Percentiles rank a stretch among this genome's conserved stretches.
Conservation (phyloP, 2,888 invertebrate species). For the Drosophila diplacantha region DNA sequence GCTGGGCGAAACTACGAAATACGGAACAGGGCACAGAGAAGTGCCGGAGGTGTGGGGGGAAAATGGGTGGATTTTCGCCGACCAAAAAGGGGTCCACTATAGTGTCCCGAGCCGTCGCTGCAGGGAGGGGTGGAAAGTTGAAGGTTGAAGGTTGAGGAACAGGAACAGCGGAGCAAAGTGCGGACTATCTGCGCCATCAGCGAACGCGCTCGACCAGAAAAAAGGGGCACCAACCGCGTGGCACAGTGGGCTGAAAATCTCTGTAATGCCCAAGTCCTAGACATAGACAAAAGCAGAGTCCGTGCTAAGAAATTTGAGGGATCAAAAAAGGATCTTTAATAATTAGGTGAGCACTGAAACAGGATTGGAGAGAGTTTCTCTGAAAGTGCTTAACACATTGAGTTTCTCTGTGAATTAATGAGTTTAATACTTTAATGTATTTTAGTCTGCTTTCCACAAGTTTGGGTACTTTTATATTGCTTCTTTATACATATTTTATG, state of each 20-base stretch:
- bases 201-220: constrained; percentile 62
- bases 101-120: constrained; percentile 14
- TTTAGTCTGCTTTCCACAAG: not conserved
- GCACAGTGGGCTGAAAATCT: constrained; percentile 14
- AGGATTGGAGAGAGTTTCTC: not conserved
- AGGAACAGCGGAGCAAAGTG: constrained; percentile 11
- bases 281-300: not conserved
- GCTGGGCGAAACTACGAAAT: constrained; percentile 38
- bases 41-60: constrained; percentile 1
- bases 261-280: not conserved
- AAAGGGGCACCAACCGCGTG: constrained; percentile 29
- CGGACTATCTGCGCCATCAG: constrained; percentile 46
- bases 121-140: not conserved
- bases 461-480: not conserved
- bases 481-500: not conserved
- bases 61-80: constrained; percentile 8
- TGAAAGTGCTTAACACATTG: too few species aligned
- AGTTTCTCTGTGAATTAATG: too few species aligned
- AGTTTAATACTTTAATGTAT: not conserved
- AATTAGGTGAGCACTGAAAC: not conserved
- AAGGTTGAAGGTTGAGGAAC: constrained; percentile 9
- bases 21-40: constrained; percentile 12
- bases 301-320: not conserved
- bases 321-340: not conserved
- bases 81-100: constrained; percentile 31